phyloP scores from a whole-genome alignment of 2,797 vertebrate species.

The Fratercula arctica region DNA sequence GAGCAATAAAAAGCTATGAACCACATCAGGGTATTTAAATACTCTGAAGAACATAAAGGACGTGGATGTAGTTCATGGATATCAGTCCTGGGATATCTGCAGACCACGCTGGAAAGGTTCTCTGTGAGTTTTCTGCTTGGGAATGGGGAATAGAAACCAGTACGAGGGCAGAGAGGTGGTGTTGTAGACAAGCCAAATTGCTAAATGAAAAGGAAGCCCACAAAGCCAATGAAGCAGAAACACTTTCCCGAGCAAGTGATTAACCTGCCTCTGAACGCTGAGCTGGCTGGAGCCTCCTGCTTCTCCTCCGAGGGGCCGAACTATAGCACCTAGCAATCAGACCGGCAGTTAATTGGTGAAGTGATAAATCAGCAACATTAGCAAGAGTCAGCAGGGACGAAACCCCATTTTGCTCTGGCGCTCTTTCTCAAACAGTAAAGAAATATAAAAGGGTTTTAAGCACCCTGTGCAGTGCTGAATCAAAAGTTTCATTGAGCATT shows the following conservation, averaged over 20 bases:
- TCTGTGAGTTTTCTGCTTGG: not conserved
- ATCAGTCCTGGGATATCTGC: not conserved
- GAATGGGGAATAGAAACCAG: not conserved
- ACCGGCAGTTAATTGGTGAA: not conserved
- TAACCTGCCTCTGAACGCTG: not conserved
- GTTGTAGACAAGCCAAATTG: not conserved
- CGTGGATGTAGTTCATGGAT: not conserved
- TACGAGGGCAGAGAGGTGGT: not conserved
- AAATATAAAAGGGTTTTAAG: not conserved
- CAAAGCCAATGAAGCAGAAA: not conserved
- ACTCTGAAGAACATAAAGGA: not conserved
- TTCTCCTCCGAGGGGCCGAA: not conserved
- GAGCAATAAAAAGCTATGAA: not conserved
- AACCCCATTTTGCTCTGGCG: not conserved
- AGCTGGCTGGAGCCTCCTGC: not conserved
- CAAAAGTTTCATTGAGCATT: not conserved
- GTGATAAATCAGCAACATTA: not conserved
- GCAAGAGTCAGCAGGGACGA: not conserved
- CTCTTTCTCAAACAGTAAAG: not conserved
- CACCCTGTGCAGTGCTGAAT: accelerated
- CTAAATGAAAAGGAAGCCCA: not conserved
- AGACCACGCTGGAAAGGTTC: not conserved
- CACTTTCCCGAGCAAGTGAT: not conserved
- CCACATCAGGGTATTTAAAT: not conserved
- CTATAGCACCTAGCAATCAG: not conserved